A percentile compares a stretch with the other conserved stretches of the same genome.
phyloP scores from a whole-genome alignment of 2,797 vertebrate genomes.

The Sebastes hopkinsi region DNA sequence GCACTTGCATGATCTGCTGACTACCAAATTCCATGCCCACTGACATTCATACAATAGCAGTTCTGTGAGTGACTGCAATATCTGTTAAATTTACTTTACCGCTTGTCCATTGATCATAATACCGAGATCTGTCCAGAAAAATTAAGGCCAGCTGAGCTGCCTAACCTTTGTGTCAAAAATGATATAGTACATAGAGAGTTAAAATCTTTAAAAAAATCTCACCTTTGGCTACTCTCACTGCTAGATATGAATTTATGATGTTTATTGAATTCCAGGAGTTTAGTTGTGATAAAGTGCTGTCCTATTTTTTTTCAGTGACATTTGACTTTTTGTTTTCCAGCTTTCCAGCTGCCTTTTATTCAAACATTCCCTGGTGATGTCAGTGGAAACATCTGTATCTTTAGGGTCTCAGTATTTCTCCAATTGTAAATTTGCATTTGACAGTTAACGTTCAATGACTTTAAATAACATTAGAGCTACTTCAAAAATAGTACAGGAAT shows the following conservation, averaged over 20 bases:
- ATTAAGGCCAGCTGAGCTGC: slow-evolving; percentile 20
- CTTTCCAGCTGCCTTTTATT: slow-evolving; percentile 12
- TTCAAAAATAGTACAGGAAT: not conserved
- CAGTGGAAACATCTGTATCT: not conserved
- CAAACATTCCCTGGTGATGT: not conserved
- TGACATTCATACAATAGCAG: slow-evolving; percentile 43
- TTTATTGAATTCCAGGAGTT: slow-evolving; percentile 38
- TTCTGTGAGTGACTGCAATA: slow-evolving; percentile 12
- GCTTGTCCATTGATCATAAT: slow-evolving; percentile 45
- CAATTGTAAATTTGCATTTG: not conserved
- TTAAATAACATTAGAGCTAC: not conserved
- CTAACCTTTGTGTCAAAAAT: slow-evolving; percentile 47
- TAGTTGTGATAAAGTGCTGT: slow-evolving; percentile 6
- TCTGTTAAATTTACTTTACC: slow-evolving; percentile 23
- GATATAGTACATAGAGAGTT: slow-evolving; percentile 16
- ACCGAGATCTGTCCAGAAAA: slow-evolving; percentile 29
- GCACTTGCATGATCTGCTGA: slow-evolving; percentile 29
- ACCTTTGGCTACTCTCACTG: slow-evolving; percentile 14
- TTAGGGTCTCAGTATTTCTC: not conserved
- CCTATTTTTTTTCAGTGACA: slow-evolving; percentile 11
- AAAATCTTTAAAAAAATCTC: not conserved
- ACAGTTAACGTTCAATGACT: not conserved
- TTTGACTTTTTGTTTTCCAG: slow-evolving; percentile 19
- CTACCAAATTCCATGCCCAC: slow-evolving; percentile 20
- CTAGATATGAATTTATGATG: slow-evolving; percentile 14